Percentiles rank a stretch among this genome's conserved stretches.
These are phyloP conservation scores for Nomada goodeniana DNA, from an alignment of 2,888 invertebrate species.

Conservation along the genomic window DNA sequence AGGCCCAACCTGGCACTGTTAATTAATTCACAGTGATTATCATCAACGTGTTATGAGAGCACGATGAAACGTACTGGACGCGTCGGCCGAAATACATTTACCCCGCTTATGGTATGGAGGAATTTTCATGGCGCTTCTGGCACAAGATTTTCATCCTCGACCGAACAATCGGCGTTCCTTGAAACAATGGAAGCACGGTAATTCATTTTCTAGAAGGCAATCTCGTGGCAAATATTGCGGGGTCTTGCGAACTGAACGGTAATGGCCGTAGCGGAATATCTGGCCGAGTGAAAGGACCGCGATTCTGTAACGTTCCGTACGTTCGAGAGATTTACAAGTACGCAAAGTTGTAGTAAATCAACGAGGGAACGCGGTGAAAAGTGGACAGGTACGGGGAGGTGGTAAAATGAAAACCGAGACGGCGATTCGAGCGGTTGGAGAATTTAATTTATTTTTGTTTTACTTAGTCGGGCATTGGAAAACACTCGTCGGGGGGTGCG, in stretches of 20 bases:
- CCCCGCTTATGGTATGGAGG: not conserved
- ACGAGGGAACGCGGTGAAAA: constrained; percentile 10
- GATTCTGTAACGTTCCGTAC: constrained; percentile 21
- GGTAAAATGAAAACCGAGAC: not conserved
- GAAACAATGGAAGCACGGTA: constrained; percentile 61
- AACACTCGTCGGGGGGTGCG: no score
- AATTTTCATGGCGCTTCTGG: constrained; percentile 16
- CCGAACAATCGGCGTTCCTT: constrained; percentile 50
- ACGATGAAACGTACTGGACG: not conserved
- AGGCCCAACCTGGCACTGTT: not conserved
- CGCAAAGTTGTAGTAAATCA: constrained; percentile 17
- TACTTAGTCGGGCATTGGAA: no score
- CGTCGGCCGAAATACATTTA: constrained; percentile 28
- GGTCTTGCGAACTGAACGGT: constrained; percentile 10
- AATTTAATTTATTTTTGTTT: no score
- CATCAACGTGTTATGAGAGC: constrained; percentile 14
- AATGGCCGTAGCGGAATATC: constrained; percentile 37
- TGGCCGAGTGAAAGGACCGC: constrained; percentile 53
- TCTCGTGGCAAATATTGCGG: constrained; percentile 37
- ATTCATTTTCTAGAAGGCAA: constrained; percentile 66
- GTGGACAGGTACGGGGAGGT: not conserved
- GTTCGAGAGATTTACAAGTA: constrained; percentile 27
- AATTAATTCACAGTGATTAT: constrained; percentile 47
- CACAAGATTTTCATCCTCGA: constrained; percentile 19
- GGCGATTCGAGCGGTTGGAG: not conserved